Conservation (phyloP, 2,888 invertebrate genomes). For the Gasteruption jaculator region DNA sequence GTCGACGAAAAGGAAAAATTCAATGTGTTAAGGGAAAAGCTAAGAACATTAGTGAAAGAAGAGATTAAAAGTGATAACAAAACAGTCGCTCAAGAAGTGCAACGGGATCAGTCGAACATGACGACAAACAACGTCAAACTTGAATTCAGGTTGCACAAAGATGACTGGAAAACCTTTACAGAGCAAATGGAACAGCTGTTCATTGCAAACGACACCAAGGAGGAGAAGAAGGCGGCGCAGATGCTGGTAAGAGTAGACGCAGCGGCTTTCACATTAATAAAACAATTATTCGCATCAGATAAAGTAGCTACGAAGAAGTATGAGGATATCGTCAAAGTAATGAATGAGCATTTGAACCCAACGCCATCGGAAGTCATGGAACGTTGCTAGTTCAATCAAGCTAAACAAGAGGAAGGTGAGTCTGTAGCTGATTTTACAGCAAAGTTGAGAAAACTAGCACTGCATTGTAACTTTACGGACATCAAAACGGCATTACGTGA, state of each 20-base stretch:
- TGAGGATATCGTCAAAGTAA: too few species aligned
- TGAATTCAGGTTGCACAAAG: constrained; percentile 7
- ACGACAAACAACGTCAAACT: neutral
- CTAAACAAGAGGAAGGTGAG: constrained; percentile 29
- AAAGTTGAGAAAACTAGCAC: constrained; percentile 51
- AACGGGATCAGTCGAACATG: neutral
- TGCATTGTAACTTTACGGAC: constrained; percentile 35
- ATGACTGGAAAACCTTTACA: constrained; percentile 8
- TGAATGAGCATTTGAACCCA: constrained; percentile 8
- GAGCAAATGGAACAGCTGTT: constrained; percentile 8
- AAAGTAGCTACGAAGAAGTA: too few species aligned
- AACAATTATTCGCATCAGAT: too few species aligned
- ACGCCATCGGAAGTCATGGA: constrained; percentile 11
- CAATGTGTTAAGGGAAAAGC: neutral
- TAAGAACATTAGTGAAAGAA: neutral
- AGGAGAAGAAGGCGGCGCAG: too few species aligned
- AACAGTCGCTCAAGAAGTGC: neutral
- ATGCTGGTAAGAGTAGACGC: too few species aligned
- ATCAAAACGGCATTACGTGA: constrained; percentile 10
- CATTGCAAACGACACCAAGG: constrained; percentile 9
- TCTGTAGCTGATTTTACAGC: constrained; percentile 28
- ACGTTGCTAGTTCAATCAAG: constrained; percentile 11
- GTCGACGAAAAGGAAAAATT: neutral
- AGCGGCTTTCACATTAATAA: too few species aligned
- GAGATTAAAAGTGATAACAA: neutral